phyloP scores from a whole-genome alignment of 2,888 invertebrate genomes.

The Aspidapion aeneum region DNA sequence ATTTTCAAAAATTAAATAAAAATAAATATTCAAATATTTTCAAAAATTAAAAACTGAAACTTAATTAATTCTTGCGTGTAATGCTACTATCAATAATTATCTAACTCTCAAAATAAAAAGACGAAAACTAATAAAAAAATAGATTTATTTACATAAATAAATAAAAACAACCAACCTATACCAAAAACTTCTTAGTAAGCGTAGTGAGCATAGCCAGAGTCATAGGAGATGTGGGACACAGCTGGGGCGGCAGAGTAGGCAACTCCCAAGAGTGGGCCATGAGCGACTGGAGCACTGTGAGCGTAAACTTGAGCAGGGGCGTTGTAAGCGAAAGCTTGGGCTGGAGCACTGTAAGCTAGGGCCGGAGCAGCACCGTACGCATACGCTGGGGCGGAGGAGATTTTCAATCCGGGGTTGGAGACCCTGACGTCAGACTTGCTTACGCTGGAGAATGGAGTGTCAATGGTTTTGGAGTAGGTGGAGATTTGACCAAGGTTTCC shows the following conservation, averaged over 20 bases:
- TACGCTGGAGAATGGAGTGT: conserved; percentile 70
- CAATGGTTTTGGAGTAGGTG: conserved; percentile 65
- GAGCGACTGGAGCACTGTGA: conserved; percentile 22
- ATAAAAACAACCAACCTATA: too few relatives aligned
- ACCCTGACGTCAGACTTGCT: conserved; percentile 69
- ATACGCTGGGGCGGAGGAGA: conserved; percentile 28
- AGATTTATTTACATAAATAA: too few relatives aligned
- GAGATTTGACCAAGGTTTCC: conserved; percentile 69
- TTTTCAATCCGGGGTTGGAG: conserved; percentile 57
- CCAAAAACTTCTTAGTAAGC: conserved; percentile 23
- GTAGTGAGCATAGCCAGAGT: conserved; percentile 36
- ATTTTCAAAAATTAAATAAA: too few relatives aligned
- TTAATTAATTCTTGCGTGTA: too few relatives aligned
- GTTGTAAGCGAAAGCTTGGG: conserved; percentile 28
- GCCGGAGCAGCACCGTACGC: conserved; percentile 23
- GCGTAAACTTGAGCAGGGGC: too few relatives aligned
- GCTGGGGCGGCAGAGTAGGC: conserved; percentile 55
- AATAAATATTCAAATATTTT: too few relatives aligned
- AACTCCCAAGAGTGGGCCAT: conserved; percentile 14
- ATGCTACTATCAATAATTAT: too few relatives aligned
- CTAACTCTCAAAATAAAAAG: too few relatives aligned
- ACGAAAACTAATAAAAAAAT: too few relatives aligned
- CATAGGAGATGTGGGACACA: conserved; percentile 60
- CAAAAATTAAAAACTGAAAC: too few relatives aligned
- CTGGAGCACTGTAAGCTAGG: conserved; percentile 27